A percentile compares a stretch with the other conserved stretches of the same genome.
phyloP scores from a whole-genome alignment of 2,888 invertebrate genomes.

The Nycteola revayana region DNA sequence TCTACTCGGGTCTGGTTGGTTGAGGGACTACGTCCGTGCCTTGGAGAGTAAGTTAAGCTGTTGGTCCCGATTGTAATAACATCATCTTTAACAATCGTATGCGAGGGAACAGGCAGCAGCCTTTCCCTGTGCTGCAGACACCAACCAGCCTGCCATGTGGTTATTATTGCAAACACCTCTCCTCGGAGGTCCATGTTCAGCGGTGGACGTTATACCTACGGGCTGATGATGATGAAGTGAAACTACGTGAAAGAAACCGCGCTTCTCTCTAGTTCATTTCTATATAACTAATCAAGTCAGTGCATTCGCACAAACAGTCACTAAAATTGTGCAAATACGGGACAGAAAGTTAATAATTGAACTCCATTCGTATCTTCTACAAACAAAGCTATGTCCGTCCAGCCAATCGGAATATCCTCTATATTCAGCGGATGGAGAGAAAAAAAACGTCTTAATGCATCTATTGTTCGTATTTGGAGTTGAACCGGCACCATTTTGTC shows the following conservation, averaged over 20 bases:
- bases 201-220: no score
- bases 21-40: no score
- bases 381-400: conserved; percentile 14
- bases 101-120: no score
- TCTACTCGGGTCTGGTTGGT: no score
- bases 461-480: conserved; percentile 42
- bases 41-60: no score
- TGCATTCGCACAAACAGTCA: not conserved
- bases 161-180: no score
- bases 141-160: no score
- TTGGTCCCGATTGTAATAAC: no score
- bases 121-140: no score
- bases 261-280: not conserved
- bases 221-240: no score
- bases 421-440: conserved; percentile 2
- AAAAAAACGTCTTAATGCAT: conserved; percentile 45
- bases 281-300: not conserved
- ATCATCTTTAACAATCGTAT: no score
- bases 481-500: conserved; percentile 34
- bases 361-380: not conserved
- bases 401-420: conserved; percentile 9
- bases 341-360: not conserved
- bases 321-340: not conserved
- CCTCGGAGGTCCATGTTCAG: no score
- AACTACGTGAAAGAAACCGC: not conserved